Base-by-base conservation (phyloP, 2,888 invertebrate species). In the Drosophila infuscata region DNA sequence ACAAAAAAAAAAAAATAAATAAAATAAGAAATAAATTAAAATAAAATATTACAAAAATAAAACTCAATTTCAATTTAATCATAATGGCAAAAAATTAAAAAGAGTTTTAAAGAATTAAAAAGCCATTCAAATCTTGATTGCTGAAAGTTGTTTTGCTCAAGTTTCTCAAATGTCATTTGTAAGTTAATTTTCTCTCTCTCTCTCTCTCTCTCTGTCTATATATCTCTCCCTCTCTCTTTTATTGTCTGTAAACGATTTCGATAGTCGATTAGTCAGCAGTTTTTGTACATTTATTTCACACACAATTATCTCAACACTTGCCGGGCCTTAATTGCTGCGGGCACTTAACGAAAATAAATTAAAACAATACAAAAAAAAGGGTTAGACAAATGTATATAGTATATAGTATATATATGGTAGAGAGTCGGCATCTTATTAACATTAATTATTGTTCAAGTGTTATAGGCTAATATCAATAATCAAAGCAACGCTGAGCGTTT, bases 281-380 rank as follows among this genome's bases (percentile, higher is more conserved):
- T 62, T 65, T 43, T 66, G 32, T 52, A 59, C 17, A 43, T 38
- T 54, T 17, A 46, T 60, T 65, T 74, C 70, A 59, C 80, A 76
- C 69, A 61, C 64, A 79, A 79, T 76, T 75, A 70, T 66, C 63
- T 57, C 7, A 53, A 56, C 79, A 76, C 68, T 79, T 51, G 41
- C 30, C 30, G 1, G 25, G 32, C 33, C 7, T n/a, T 67, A 58
- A 69, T 70, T 52, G 46, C 35, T 53, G 59, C 30, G 66, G 56
- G 61, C 43, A 30, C 32, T 36, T 38, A 35, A 30, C 30, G 35
- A 48, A 43, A 58, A 48, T 29, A 51, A 60, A 60, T 30, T 43
- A 32, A 53, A 6, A 17, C 29, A 36, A 17, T 6, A 25, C 20
- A 3, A 12, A 52, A 7, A 7, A 9, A 33, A 53, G 3, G 0